phyloP scores from a whole-genome alignment of 2,888 invertebrate genomes.

The Geophilus truncorum region DNA sequence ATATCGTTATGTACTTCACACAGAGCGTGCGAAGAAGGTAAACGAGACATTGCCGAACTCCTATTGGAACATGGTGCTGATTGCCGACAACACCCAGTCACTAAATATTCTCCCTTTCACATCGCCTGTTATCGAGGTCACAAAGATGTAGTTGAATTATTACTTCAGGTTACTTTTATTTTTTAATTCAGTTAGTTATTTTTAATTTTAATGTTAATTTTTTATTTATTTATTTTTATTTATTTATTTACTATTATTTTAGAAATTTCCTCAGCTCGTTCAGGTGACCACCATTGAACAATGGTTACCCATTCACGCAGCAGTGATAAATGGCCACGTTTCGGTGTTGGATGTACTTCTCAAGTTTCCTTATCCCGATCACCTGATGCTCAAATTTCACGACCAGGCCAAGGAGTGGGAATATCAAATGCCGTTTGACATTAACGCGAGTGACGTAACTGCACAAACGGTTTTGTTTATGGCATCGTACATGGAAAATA shows the following conservation, averaged over 20 bases:
- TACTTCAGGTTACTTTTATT: slow-evolving; percentile 57
- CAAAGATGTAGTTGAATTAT: slow-evolving; percentile 65
- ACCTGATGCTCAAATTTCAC: slow-evolving; percentile 43
- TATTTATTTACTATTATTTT: slow-evolving; percentile 39
- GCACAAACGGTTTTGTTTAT: slow-evolving; percentile 88
- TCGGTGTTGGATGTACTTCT: slow-evolving; percentile 71
- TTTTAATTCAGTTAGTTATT: background rate
- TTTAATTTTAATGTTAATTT: background rate
- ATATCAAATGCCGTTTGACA: slow-evolving; percentile 83
- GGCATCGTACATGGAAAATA: slow-evolving; percentile 77
- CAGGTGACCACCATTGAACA: slow-evolving; percentile 82
- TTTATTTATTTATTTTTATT: background rate
- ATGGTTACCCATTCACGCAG: slow-evolving; percentile 89
- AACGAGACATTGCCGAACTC: slow-evolving; percentile 67
- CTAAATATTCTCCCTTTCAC: slow-evolving; percentile 87
- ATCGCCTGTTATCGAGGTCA: slow-evolving; percentile 84
- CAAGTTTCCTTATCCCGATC: slow-evolving; percentile 69
- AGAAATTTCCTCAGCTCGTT: slow-evolving; percentile 77
- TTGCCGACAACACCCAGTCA: slow-evolving; percentile 81
- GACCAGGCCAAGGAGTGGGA: slow-evolving; percentile 70
- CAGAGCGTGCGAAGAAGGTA: slow-evolving; percentile 82
- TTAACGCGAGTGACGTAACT: slow-evolving; percentile 82
- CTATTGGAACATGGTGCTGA: slow-evolving; percentile 79
- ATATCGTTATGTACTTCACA: background rate
- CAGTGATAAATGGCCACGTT: slow-evolving; percentile 80